A percentile compares a stretch with the other conserved stretches of the same genome.
These are phyloP conservation scores for Girardia tigrina DNA, from an alignment of 2,888 invertebrate genomes.

Conservation along the genomic window DNA sequence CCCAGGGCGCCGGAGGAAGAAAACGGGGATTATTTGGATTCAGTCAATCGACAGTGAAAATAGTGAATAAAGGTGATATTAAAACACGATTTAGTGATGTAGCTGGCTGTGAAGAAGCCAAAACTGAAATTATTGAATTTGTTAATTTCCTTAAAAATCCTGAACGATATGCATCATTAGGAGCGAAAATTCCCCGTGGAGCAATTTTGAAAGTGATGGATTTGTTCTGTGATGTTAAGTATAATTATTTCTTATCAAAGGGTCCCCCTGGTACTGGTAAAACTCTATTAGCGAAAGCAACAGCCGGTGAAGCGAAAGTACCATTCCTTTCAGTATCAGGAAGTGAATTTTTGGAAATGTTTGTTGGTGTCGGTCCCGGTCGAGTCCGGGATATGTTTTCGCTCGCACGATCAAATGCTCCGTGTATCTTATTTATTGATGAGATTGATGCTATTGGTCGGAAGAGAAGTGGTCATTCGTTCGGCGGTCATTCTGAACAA, in stretches of 20 bases:
- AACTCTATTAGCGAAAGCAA: slow-evolving; percentile 90
- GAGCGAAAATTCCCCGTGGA: slow-evolving; percentile 87
- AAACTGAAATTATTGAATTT: slow-evolving; percentile 99
- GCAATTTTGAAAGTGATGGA: slow-evolving; percentile 4
- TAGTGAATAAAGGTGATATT: slow-evolving; percentile 86
- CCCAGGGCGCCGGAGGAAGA: too few relatives aligned
- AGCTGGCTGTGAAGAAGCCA: slow-evolving; percentile 98
- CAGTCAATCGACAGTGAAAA: slow-evolving; percentile 76
- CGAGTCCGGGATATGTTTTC: slow-evolving; percentile 87
- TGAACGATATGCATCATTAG: slow-evolving; percentile 86
- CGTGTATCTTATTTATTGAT: slow-evolving; percentile 95
- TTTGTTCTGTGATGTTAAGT: neutral
- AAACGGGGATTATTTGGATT: slow-evolving; percentile 32
- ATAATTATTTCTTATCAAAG: slow-evolving; percentile 37
- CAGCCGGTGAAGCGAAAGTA: slow-evolving; percentile 96
- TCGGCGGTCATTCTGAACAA: slow-evolving; percentile 91
- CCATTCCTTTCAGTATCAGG: slow-evolving; percentile 96
- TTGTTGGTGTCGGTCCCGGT: slow-evolving; percentile 92
- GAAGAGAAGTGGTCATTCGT: slow-evolving; percentile 72
- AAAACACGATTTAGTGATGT: slow-evolving; percentile 85
- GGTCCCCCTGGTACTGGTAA: slow-evolving; percentile 63
- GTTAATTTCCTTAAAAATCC: slow-evolving; percentile 98
- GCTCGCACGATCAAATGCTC: slow-evolving; percentile 88
- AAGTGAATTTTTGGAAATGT: slow-evolving; percentile 97
- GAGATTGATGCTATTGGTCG: slow-evolving; percentile 95